These are phyloP conservation scores for Dryadula phaetusa DNA, from an alignment of 2,888 invertebrate genomes.

Conservation along the genomic window DNA sequence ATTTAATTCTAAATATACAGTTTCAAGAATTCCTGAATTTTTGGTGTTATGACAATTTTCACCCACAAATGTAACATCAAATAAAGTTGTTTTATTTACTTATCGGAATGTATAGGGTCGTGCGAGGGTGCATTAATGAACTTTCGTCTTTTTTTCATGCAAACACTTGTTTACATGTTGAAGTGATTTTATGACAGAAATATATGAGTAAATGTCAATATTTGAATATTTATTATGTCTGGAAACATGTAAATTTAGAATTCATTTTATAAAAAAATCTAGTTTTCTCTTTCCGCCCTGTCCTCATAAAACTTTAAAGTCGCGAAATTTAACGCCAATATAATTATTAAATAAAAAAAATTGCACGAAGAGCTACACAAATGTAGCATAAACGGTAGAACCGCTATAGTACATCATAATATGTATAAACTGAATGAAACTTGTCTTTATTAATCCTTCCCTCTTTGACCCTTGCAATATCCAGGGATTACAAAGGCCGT, in stretches of 20 bases:
- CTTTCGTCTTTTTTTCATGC: constrained; percentile 52
- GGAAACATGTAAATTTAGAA: too few species aligned
- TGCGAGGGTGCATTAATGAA: constrained; percentile 78
- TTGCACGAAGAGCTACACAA: neutral
- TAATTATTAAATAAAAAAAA: too few species aligned
- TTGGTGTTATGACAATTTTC: constrained; percentile 44
- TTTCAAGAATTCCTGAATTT: constrained; percentile 34
- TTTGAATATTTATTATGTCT: too few species aligned
- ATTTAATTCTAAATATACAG: constrained; percentile 25
- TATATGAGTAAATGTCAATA: constrained; percentile 27
- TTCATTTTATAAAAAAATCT: too few species aligned
- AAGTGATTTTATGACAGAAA: constrained; percentile 38
- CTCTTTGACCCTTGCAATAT: constrained; percentile 38
- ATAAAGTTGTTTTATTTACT: constrained; percentile 83
- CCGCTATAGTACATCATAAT: neutral
- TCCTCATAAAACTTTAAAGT: too few species aligned
- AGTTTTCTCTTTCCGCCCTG: too few species aligned
- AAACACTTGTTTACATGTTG: constrained; percentile 60
- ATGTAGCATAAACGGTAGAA: neutral
- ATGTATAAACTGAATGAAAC: constrained; percentile 16
- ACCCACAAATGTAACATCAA: constrained; percentile 67
- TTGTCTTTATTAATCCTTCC: constrained; percentile 39
- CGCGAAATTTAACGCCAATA: too few species aligned
- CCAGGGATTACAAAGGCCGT: constrained; percentile 41
- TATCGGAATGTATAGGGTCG: constrained; percentile 70